A percentile compares a stretch with the other conserved stretches of the same genome.
Conservation (phyloP, 2,797 vertebrate genomes). For the Dromococcyx pavoninus region DNA sequence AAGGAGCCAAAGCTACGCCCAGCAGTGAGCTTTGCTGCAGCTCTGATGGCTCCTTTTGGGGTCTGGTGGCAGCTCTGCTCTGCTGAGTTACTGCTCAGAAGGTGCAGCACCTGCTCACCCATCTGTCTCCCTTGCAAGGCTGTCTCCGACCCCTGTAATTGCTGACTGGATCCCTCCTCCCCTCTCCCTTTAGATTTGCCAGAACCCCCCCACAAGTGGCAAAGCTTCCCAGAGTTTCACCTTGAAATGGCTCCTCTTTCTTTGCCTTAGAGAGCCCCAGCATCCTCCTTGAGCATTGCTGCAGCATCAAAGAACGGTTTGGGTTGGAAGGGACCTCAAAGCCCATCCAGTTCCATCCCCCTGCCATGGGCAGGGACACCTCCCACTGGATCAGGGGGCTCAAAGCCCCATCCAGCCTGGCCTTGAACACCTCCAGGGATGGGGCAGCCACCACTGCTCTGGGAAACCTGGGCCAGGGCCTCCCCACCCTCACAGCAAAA, state of each 20-base stretch:
- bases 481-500: no score
- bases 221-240: constrained; percentile 35
- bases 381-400: no score
- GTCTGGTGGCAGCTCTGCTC: constrained; percentile 50
- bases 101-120: constrained; percentile 59
- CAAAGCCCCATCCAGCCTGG: no score
- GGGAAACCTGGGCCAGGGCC: no score
- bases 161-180: constrained; percentile 22
- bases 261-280: no score
- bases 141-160: neutral
- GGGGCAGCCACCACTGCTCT: no score
- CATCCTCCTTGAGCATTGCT: no score
- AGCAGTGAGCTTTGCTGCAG: neutral
- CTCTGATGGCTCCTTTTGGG: constrained; percentile 48
- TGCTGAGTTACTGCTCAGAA: neutral
- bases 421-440: no score
- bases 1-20: neutral
- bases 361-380: no score
- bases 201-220: neutral
- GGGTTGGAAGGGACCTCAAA: no score
- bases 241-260: constrained; percentile 1
- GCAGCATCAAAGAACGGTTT: no score
- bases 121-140: constrained; percentile 42
- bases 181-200: neutral
- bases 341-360: no score